A percentile compares a stretch with the other conserved stretches of the same genome.
These are phyloP conservation scores for Palythoa heliodiscus DNA, from an alignment of 92 coral and sea anemone genomes.

Conservation along the genomic window DNA sequence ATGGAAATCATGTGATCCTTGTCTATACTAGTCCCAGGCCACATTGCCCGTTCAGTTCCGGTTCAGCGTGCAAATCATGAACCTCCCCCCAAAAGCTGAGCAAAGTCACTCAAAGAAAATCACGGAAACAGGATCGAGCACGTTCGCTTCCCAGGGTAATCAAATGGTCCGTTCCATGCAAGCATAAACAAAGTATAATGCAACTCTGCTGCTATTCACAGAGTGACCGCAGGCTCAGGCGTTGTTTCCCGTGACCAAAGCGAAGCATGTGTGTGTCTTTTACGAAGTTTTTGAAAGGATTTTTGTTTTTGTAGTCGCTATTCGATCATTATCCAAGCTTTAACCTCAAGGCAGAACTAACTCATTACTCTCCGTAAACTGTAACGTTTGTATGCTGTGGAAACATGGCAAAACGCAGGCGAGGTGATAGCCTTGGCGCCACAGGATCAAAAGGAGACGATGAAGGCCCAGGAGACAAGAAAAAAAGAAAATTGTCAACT, in stretches of 20 bases:
- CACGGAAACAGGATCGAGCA: too few species aligned
- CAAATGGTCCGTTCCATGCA: too few species aligned
- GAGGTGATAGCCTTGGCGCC: constrained; percentile 58
- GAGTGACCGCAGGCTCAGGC: constrained; percentile 16
- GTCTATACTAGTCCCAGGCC: too few species aligned
- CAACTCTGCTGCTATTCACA: background rate
- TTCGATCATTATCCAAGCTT: background rate
- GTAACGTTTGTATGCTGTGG: background rate
- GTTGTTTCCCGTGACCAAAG: background rate
- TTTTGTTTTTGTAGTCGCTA: background rate
- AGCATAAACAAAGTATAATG: background rate
- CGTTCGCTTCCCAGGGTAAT: too few species aligned
- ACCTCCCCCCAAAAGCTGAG: too few species aligned
- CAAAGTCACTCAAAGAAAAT: too few species aligned
- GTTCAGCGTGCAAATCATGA: too few species aligned
- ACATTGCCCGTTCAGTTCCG: too few species aligned
- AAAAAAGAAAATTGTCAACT: constrained; percentile 76
- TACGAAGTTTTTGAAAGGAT: background rate
- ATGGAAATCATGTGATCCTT: too few species aligned
- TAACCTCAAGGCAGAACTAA: background rate
- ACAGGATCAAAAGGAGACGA: constrained; percentile 71
- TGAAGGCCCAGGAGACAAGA: constrained; percentile 61
- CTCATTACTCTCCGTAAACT: background rate
- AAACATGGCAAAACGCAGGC: constrained; percentile 76
- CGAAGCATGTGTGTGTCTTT: background rate